A percentile compares a stretch with the other conserved stretches of the same genome.
Conservation (phyloP, 2,888 invertebrate genomes). For the Endotricha flammealis region DNA sequence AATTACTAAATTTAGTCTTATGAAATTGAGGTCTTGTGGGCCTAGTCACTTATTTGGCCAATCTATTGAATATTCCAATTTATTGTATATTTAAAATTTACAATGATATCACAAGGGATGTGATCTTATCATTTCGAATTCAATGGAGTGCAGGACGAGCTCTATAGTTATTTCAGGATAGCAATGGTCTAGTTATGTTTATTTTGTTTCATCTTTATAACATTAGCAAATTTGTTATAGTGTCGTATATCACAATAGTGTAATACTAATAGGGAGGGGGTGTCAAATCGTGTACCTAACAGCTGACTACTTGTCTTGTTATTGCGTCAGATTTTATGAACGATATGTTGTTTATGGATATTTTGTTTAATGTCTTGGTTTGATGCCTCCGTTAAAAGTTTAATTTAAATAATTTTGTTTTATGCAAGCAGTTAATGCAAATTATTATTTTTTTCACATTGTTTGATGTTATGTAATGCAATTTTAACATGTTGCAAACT, state of each 20-base stretch:
- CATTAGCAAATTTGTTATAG: constrained; percentile 78
- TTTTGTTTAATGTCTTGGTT: constrained; percentile 74
- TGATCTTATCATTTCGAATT: constrained; percentile 62
- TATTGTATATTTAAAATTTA: constrained; percentile 73
- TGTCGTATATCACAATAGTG: constrained; percentile 76
- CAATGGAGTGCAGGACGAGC: constrained; percentile 77
- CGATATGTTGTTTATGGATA: constrained; percentile 72
- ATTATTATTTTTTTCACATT: constrained; percentile 72
- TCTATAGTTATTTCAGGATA: constrained; percentile 71
- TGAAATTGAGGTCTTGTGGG: constrained; percentile 70
- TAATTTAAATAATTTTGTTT: constrained; percentile 77
- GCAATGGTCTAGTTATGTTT: constrained; percentile 77
- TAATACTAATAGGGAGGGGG: constrained; percentile 75
- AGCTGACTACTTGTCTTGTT: constrained; percentile 59
- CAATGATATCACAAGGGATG: constrained; percentile 59
- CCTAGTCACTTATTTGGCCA: constrained; percentile 78
- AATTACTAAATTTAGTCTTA: constrained; percentile 78
- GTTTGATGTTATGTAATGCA: constrained; percentile 79
- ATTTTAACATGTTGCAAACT: constrained; percentile 79
- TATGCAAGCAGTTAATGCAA: constrained; percentile 78
- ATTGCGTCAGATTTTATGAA: constrained; percentile 74
- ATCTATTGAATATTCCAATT: constrained; percentile 77
- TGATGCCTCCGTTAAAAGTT: constrained; percentile 77
- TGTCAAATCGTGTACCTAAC: constrained; percentile 74
- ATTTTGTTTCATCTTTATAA: constrained; percentile 70